Evolutionary conservation across 2,797 vertebrate species (phyloP).

Genomic region (Hoplostethus mediterraneus): DNA sequence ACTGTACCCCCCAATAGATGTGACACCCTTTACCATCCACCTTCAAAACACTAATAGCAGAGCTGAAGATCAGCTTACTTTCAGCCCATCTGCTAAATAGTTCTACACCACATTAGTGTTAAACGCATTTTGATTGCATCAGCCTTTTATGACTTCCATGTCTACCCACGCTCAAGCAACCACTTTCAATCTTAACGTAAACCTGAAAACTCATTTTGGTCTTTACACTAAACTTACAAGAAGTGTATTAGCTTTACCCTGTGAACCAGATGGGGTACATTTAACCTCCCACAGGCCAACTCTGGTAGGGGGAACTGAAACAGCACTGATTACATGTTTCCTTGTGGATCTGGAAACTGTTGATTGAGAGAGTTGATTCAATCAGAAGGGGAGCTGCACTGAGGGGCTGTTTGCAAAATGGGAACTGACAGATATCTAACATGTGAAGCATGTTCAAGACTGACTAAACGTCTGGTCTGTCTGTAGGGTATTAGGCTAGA

Average conservation of each 20-base stretch:
- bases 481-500: slow-evolving; percentile 40
- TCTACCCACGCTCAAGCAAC: slow-evolving; percentile 27
- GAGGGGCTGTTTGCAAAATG: slow-evolving; percentile 46
- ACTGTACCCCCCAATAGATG: not conserved
- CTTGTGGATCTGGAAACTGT: slow-evolving; percentile 56
- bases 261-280: slow-evolving; percentile 51
- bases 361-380: slow-evolving; percentile 56
- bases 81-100: not conserved
- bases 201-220: slow-evolving; percentile 29
- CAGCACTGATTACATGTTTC: slow-evolving; percentile 67
- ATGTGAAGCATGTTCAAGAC: slow-evolving; percentile 51
- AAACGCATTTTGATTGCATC: slow-evolving; percentile 42
- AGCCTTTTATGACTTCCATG: slow-evolving; percentile 23
- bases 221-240: slow-evolving; percentile 55
- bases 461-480: slow-evolving; percentile 33
- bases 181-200: slow-evolving; percentile 39
- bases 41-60: not conserved
- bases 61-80: not conserved
- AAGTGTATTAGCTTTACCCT: slow-evolving; percentile 48
- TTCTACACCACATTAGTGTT: slow-evolving; percentile 10
- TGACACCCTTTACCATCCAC: not conserved
- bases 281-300: slow-evolving; percentile 52
- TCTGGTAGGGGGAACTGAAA: slow-evolving; percentile 36
- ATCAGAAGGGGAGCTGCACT: slow-evolving; percentile 42
- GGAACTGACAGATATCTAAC: slow-evolving; percentile 58